Conservation (phyloP, 2,113 vertebrate species). For the Diadophis punctatus region DNA sequence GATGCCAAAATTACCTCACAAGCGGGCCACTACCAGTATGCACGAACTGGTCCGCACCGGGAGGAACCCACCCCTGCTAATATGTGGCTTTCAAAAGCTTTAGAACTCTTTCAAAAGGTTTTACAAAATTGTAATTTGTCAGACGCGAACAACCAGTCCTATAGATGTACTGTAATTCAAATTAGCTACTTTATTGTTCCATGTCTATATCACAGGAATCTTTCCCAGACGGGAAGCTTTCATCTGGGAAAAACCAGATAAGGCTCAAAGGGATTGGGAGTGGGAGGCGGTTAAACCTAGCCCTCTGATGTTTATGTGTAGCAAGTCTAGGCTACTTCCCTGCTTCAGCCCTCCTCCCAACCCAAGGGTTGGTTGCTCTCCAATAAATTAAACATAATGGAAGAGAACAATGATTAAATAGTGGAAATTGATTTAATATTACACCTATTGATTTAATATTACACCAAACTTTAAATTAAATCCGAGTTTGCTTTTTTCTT, state of each 20-base stretch:
- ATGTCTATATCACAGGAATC: background rate
- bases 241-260: background rate
- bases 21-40: no score
- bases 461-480: background rate
- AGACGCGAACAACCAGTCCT: background rate
- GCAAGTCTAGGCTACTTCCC: background rate
- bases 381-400: background rate
- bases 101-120: background rate
- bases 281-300: background rate
- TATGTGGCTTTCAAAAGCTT: background rate
- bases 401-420: background rate
- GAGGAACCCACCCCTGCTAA: no score
- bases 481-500: background rate
- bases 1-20: no score
- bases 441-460: background rate
- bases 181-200: background rate
- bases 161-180: background rate
- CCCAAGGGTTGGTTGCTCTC: background rate
- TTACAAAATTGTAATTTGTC: background rate
- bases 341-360: background rate
- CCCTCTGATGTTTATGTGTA: background rate
- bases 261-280: background rate
- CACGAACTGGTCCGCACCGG: no score
- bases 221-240: background rate
- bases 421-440: background rate